Base-by-base conservation (phyloP, 2,113 vertebrate species). In the Notarius quadriscutis region DNA sequence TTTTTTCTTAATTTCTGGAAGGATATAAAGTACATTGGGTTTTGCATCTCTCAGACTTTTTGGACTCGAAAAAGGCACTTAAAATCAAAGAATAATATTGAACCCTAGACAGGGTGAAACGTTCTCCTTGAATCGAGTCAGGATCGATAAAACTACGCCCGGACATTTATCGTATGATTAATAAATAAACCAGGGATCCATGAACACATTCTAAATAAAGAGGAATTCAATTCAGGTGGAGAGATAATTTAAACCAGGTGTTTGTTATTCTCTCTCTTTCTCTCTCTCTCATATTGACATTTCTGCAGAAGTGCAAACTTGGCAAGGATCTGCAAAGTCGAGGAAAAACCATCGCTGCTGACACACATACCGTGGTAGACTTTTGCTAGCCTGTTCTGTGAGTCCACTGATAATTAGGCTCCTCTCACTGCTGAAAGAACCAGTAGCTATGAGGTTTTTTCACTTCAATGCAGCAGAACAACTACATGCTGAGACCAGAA, bases 251-350 rank as follows among this genome's bases (percentile, higher is more conserved):
- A 75, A 90, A 86, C 62, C 75, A 85, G 62, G 10, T 27, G 78
- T 62, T 14, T 71, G 9, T 88, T 72, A 75, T 48, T 51, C 34
- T 90, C 88, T 87, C 74, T 86, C 48, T 69, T 30, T 65, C 88
- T 41, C 7, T 86, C 12, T 11, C 78, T 74, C 51, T 69, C 87
- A 81, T 89, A 93, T 91, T 91, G 91, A 91, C 90, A 92, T 62
- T 53, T 83, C 77, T 90, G 25, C 83, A 93, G 90, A 90, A 90
- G 89, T 92, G 91, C 90, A 91, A 92, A 71, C 90, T 91, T 89
- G 89, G 93, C 93, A 95, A 92, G 93, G 93, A 92, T 83, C 88
- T 88, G 88, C 90, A 88, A 85, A 87, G 91, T 89, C 87, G 84
- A 81, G 84, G 83, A 79, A 84, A 82, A 87, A 89, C 88, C 77